These are phyloP conservation scores for Setophaga coronata DNA, from an alignment of 2,113 vertebrate genomes.

Conservation along the genomic window DNA sequence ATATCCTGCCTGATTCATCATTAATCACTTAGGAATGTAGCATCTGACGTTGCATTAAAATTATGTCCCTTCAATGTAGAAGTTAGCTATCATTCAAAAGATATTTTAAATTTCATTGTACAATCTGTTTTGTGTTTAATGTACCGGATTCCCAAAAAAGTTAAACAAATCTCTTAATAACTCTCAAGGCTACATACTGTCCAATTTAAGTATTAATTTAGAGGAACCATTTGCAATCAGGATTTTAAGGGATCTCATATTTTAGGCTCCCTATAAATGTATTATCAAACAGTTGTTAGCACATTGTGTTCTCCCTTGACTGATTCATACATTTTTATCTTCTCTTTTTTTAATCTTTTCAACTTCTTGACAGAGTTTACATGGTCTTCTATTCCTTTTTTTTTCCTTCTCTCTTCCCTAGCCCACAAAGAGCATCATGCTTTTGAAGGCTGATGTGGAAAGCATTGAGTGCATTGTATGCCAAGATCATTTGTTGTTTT, in stretches of 20 bases:
- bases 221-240: background rate
- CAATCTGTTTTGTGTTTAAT: background rate
- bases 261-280: background rate
- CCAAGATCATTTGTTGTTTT: conserved; percentile 53
- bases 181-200: background rate
- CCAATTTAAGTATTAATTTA: background rate
- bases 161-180: background rate
- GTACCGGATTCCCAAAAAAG: background rate
- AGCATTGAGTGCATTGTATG: conserved; percentile 78
- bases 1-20: background rate
- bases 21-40: background rate
- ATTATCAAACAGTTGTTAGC: background rate
- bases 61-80: background rate
- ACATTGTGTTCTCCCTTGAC: background rate
- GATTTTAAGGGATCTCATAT: background rate
- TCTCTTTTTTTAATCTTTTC: background rate
- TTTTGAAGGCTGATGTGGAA: conserved; percentile 90
- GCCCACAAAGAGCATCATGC: conserved; percentile 94
- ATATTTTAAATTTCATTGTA: background rate
- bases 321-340: background rate
- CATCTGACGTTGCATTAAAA: background rate
- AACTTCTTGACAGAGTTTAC: background rate
- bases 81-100: background rate
- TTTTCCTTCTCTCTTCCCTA: conserved; percentile 68
- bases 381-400: background rate